A percentile compares a stretch with the other conserved stretches of the same genome.
These are phyloP conservation scores for Formica aserva DNA, from an alignment of 2,888 invertebrate genomes.

Conservation along the genomic window DNA sequence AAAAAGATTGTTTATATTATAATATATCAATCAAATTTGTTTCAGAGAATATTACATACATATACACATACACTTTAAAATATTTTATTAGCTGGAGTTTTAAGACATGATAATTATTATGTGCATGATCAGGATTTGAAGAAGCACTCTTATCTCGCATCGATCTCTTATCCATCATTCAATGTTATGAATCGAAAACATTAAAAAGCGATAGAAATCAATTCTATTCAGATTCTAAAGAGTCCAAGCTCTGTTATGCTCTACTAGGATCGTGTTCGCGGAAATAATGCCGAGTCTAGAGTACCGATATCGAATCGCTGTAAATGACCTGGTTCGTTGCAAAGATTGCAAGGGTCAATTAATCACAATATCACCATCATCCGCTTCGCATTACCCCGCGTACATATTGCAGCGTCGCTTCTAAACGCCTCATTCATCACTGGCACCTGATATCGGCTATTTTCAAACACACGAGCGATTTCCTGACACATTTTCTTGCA, in stretches of 20 bases:
- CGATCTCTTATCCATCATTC: slow-evolving; percentile 24
- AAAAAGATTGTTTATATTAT: not conserved
- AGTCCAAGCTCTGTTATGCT: slow-evolving; percentile 13
- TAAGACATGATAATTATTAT: not conserved
- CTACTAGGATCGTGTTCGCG: slow-evolving; percentile 22
- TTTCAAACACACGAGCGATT: slow-evolving; percentile 43
- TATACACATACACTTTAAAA: not conserved
- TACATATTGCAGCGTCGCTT: slow-evolving; percentile 26
- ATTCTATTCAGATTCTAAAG: slow-evolving; percentile 17
- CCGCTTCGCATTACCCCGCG: slow-evolving; percentile 51
- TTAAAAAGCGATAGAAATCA: slow-evolving; percentile 37
- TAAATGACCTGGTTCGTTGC: slow-evolving; percentile 50
- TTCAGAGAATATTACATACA: not conserved
- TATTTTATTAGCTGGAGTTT: not conserved
- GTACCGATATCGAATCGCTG: slow-evolving; percentile 47
- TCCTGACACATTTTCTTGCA: slow-evolving; percentile 40
- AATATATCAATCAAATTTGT: not conserved
- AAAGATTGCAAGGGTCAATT: slow-evolving; percentile 57
- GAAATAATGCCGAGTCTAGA: slow-evolving; percentile 39
- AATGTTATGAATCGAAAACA: slow-evolving; percentile 33
- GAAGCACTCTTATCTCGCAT: not conserved
- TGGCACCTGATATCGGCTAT: slow-evolving; percentile 58
- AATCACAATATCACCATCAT: slow-evolving; percentile 63
- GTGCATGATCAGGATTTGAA: not conserved
- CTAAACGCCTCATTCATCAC: slow-evolving; percentile 60